phyloP scores from a whole-genome alignment of 2,113 vertebrate species.

The Sceloporus undulatus region DNA sequence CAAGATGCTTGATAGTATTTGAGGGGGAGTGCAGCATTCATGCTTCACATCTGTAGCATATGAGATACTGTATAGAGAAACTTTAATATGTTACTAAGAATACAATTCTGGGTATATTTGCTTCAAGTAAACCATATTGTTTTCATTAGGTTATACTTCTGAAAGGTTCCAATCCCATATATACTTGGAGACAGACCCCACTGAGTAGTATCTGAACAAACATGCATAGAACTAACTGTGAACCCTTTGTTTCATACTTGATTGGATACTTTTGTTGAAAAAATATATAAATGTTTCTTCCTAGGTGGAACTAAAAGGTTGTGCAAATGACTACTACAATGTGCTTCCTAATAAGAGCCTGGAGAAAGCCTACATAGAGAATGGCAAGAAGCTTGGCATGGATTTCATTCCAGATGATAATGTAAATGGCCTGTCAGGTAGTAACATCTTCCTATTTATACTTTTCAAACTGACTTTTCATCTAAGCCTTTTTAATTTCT shows the following conservation, averaged over 20 bases:
- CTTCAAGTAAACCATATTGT: not conserved
- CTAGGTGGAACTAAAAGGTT: slow-evolving; percentile 85
- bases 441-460: slow-evolving; percentile 23
- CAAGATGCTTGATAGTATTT: too few species aligned
- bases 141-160: not conserved
- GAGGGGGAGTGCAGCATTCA: too few species aligned
- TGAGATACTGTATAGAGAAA: not conserved
- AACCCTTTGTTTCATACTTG: not conserved
- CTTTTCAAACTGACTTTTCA: not conserved
- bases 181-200: not conserved
- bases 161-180: not conserved
- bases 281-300: slow-evolving; percentile 37
- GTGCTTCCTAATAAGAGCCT: slow-evolving; percentile 88
- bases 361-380: slow-evolving; percentile 82
- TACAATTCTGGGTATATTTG: not conserved
- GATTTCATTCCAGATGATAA: slow-evolving; percentile 82
- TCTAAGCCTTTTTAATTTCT: not conserved
- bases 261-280: not conserved
- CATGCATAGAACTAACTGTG: not conserved
- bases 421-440: slow-evolving; percentile 81
- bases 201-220: not conserved
- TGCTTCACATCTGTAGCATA: not conserved
- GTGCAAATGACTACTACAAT: slow-evolving; percentile 80
- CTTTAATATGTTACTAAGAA: not conserved
- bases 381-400: slow-evolving; percentile 85